Base-by-base conservation (phyloP, 2,797 vertebrate species). In the Sarcoramphus papa region DNA sequence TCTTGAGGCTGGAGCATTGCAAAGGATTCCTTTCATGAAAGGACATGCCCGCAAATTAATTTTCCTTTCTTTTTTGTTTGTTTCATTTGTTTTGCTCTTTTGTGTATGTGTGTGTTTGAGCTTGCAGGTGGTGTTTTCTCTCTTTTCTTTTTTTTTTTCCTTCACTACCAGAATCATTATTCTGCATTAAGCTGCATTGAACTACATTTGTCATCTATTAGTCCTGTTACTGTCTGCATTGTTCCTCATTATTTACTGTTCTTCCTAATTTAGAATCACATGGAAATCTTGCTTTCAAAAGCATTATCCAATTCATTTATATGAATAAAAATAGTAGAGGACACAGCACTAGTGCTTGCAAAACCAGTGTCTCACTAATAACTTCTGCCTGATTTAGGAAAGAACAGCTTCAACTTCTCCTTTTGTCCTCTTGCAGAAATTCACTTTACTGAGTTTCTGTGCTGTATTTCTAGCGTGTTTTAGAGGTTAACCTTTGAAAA, bases 181-280 rank as follows among this genome's bases (percentile, higher is more conserved):
- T 97, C 87, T 95, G 45, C 80, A 92, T 97, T 97, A 97, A 92
- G 57, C 59, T 87, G 63, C 64, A 84, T 10, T 70, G 94, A 94
- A 88, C 78, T 96, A 59, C 91, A 96, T 97, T 97, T 97, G 87
- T 96, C 96, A 96, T 93, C 84, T 92, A 89, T 97, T 97, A 97
- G 80, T 70, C 56, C 88, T 95, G 77, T 94, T 96, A 93, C 65
- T 92, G 91, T 97, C 88, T 81, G 81, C 72, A 83, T 92, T 95
- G 84, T 94, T 97, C 57, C 89, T 95, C 96, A 96, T 96, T 97
- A 96, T 96, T 96, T 92, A 97, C 84, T 95, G 89, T 91, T 97
- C 57, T 59, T 95, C 73, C 90, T 95, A 93, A 97, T 96, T 95
- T 95, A 91, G 64, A 92, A 87, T 94, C 84, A 74, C 76, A 92